Evolutionary conservation across 2,797 vertebrate genomes (phyloP).

Genomic region (Buphagus erythrorhynchus): DNA sequence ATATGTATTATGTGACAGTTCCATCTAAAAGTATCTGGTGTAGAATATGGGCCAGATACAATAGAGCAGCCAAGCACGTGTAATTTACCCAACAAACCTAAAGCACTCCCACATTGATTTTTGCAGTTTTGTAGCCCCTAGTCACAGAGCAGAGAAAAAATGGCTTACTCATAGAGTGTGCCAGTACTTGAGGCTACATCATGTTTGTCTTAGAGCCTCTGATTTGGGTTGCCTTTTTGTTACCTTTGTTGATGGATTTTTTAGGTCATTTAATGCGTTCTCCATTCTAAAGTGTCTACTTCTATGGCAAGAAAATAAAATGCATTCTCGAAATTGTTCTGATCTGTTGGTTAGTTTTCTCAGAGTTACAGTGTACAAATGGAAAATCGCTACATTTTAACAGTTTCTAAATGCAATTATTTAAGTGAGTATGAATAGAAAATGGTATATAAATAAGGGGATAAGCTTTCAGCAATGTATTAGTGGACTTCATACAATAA

Average conservation of each 20-base stretch:
- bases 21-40: slow-evolving; percentile 86
- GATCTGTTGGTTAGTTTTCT: slow-evolving; percentile 58
- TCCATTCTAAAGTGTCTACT: slow-evolving; percentile 50
- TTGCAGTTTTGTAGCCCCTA: slow-evolving; percentile 89
- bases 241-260: slow-evolving; percentile 81
- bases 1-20: slow-evolving; percentile 86
- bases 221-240: slow-evolving; percentile 83
- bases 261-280: slow-evolving; percentile 85
- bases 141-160: slow-evolving; percentile 86
- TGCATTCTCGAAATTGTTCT: slow-evolving; percentile 58
- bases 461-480: slow-evolving; percentile 57
- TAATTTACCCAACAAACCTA: slow-evolving; percentile 91
- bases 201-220: slow-evolving; percentile 82
- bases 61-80: slow-evolving; percentile 87
- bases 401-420: slow-evolving; percentile 67
- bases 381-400: slow-evolving; percentile 65
- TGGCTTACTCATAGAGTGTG: slow-evolving; percentile 85
- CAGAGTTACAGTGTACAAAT: slow-evolving; percentile 45
- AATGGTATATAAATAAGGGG: slow-evolving; percentile 55
- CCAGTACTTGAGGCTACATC: slow-evolving; percentile 89
- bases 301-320: slow-evolving; percentile 64
- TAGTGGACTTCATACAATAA: slow-evolving; percentile 65
- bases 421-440: slow-evolving; percentile 57
- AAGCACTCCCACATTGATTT: slow-evolving; percentile 91
- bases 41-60: slow-evolving; percentile 90